phyloP scores from a whole-genome alignment of 2,888 invertebrate species.

The Penaeus monodon region DNA sequence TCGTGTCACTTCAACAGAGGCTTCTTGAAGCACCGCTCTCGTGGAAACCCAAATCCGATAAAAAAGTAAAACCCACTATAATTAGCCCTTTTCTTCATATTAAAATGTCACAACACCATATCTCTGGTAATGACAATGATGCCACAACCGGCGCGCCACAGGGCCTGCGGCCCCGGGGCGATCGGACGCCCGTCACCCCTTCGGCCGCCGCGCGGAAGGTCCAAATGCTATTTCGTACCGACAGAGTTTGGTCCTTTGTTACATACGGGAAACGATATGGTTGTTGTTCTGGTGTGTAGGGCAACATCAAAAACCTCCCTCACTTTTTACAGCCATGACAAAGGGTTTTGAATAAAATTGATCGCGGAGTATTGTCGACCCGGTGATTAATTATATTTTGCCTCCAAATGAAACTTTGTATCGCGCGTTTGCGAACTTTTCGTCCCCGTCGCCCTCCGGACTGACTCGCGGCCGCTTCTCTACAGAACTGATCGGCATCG shows the following conservation, averaged over 20 bases:
- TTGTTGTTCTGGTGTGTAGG: slow-evolving; percentile 59
- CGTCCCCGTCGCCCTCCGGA: slow-evolving; percentile 31
- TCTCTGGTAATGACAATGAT: slow-evolving; percentile 61
- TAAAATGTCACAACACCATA: slow-evolving; percentile 61
- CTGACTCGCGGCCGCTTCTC: slow-evolving; percentile 2
- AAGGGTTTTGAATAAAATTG: slow-evolving; percentile 60
- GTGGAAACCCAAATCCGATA: slow-evolving; percentile 2
- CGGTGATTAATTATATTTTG: slow-evolving; percentile 60
- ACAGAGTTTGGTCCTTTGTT: slow-evolving; percentile 26
- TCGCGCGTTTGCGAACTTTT: slow-evolving; percentile 41
- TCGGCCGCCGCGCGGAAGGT: neutral
- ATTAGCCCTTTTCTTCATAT: slow-evolving; percentile 60
- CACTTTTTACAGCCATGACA: slow-evolving; percentile 54
- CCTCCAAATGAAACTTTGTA: slow-evolving; percentile 61
- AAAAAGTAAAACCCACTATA: slow-evolving; percentile 37
- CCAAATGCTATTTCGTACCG: neutral
- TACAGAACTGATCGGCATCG: neutral
- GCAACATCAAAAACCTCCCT: slow-evolving; percentile 58
- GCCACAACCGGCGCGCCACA: slow-evolving; percentile 1
- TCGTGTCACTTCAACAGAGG: neutral
- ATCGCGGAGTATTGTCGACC: slow-evolving; percentile 59
- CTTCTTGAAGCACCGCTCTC: slow-evolving; percentile 7
- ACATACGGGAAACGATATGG: slow-evolving; percentile 58
- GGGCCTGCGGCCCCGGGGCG: neutral
- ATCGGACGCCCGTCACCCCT: neutral